Conservation (phyloP, 2,888 invertebrate species). For the Drosophila nr. perissopoda region DNA sequence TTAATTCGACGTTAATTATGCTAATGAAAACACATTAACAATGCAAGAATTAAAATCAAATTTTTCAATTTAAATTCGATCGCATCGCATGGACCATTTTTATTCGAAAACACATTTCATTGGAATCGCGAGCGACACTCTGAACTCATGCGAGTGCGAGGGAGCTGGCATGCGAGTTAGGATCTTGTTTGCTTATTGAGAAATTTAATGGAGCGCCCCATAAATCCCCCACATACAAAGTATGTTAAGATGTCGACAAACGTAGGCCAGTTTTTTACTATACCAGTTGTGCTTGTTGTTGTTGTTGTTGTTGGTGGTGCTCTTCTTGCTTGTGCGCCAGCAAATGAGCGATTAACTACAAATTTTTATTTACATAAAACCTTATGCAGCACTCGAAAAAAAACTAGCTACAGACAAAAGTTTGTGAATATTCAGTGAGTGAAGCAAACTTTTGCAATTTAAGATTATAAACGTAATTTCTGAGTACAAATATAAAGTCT, state of each 20-base stretch:
- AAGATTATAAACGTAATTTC: neutral
- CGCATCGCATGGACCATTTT: conserved; percentile 82
- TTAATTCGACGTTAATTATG: conserved; percentile 81
- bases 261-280: conserved; percentile 50
- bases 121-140: conserved; percentile 60
- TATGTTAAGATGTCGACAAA: conserved; percentile 56
- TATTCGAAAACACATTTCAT: conserved; percentile 82
- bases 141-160: neutral
- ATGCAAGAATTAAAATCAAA: conserved; percentile 81
- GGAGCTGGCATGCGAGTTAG: conserved; percentile 32
- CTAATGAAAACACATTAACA: conserved; percentile 83
- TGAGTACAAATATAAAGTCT: neutral
- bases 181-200: conserved; percentile 72
- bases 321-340: conserved; percentile 37
- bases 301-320: conserved; percentile 6
- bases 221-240: conserved; percentile 51
- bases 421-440: neutral
- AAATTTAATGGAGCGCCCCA: conserved; percentile 57
- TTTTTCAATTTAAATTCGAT: conserved; percentile 82
- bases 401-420: neutral
- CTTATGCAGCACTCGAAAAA: conserved; percentile 50
- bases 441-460: neutral
- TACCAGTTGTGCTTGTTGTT: conserved; percentile 23
- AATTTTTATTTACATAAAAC: conserved; percentile 48
- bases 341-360: conserved; percentile 70